Conservation (phyloP, 2,888 invertebrate species). For the Thalpophila matura region DNA sequence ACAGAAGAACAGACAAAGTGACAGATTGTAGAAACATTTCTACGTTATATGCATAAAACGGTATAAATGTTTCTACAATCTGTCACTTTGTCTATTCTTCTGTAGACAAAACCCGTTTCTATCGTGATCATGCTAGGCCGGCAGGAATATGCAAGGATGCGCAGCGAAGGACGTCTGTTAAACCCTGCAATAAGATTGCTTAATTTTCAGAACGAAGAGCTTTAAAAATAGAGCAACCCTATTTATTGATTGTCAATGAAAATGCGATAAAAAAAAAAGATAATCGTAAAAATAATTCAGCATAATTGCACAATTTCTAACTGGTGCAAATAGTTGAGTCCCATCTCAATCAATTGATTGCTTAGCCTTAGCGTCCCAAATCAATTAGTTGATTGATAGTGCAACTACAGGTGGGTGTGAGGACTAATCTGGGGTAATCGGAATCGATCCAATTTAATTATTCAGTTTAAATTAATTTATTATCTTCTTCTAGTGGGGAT, state of each 20-base stretch:
- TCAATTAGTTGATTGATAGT: slow-evolving; percentile 53
- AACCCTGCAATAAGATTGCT: no score
- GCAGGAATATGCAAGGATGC: no score
- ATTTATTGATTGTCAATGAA: not conserved
- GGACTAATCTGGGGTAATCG: slow-evolving; percentile 3
- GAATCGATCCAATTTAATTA: slow-evolving; percentile 15
- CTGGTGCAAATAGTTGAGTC: slow-evolving; percentile 12
- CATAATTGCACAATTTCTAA: not conserved
- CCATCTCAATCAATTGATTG: slow-evolving; percentile 55
- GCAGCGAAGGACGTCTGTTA: no score
- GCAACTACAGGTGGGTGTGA: slow-evolving; percentile 48
- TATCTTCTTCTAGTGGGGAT: not conserved
- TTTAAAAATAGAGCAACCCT: no score
- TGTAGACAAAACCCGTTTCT: no score
- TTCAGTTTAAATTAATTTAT: slow-evolving; percentile 24
- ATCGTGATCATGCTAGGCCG: no score
- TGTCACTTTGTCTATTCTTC: no score
- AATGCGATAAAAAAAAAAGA: not conserved
- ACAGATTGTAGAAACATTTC: no score
- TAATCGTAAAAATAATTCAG: not conserved
- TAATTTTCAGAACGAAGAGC: no score
- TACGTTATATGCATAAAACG: no score
- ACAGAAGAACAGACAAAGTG: no score
- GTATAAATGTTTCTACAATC: no score
- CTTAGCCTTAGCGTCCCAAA: slow-evolving; percentile 22